Conservation (phyloP, 2,888 invertebrate species). For the Agonum fuliginosum region DNA sequence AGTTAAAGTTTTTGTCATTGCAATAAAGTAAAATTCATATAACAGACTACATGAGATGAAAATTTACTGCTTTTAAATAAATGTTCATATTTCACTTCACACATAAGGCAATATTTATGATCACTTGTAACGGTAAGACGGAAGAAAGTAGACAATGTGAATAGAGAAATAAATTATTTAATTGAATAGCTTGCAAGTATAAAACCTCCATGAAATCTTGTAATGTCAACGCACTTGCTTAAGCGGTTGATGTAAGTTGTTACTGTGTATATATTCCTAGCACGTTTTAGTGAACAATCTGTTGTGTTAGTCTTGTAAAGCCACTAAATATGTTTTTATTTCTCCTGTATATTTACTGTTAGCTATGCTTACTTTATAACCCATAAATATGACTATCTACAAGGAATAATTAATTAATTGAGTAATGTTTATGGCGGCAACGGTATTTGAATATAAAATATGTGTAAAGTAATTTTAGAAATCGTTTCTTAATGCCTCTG, state of each 20-base stretch:
- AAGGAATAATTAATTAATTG: constrained; percentile 47
- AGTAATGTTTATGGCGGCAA: constrained; percentile 45
- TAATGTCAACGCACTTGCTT: constrained; percentile 20
- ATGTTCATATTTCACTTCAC: neutral
- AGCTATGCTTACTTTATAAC: constrained; percentile 40
- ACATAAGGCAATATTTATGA: constrained; percentile 29
- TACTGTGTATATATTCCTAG: neutral
- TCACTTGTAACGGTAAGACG: constrained; percentile 12
- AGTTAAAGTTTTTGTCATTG: too few relatives aligned
- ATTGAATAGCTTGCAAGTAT: constrained; percentile 10
- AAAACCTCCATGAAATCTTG: neutral
- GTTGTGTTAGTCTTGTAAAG: constrained; percentile 40
- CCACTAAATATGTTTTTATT: constrained; percentile 42
- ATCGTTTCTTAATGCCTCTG: constrained; percentile 31
- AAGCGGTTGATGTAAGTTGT: constrained; percentile 1
- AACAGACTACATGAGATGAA: neutral
- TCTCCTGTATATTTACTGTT: constrained; percentile 49
- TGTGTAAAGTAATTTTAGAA: constrained; percentile 26
- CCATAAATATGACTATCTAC: constrained; percentile 47
- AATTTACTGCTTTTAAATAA: neutral
- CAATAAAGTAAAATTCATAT: constrained; percentile 2
- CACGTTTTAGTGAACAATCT: constrained; percentile 32
- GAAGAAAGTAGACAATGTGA: constrained; percentile 6
- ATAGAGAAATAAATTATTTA: constrained; percentile 42
- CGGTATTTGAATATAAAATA: constrained; percentile 43